These are phyloP conservation scores for Limnodromus scolopaceus DNA, from an alignment of 2,797 vertebrate genomes.

Conservation along the genomic window DNA sequence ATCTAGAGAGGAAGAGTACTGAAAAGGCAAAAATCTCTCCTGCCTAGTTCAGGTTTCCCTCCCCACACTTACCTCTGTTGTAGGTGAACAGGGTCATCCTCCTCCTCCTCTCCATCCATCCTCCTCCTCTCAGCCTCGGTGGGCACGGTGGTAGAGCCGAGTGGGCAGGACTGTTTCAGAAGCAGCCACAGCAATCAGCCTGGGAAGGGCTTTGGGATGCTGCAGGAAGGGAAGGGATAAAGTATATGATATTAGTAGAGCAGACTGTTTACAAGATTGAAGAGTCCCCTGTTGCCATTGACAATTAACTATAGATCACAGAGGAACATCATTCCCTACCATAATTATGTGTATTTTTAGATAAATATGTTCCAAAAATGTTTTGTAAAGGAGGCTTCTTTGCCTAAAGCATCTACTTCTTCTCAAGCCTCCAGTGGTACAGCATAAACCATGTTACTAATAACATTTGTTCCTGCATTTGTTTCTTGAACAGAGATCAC, in stretches of 20 bases:
- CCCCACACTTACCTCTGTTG: background rate
- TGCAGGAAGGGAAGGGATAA: background rate
- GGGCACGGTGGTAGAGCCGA: background rate
- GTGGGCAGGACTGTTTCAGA: background rate
- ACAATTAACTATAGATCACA: conserved; percentile 8
- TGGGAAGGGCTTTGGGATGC: background rate
- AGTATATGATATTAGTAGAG: background rate
- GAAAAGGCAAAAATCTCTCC: background rate
- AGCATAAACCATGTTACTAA: background rate
- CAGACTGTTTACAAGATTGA: background rate
- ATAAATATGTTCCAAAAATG: background rate
- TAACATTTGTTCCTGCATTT: conserved; percentile 7
- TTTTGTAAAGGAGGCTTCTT: background rate
- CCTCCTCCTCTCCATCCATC: background rate
- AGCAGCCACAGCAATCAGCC: background rate
- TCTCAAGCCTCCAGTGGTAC: background rate
- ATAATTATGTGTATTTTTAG: background rate
- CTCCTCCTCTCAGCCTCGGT: background rate
- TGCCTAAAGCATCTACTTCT: conserved; percentile 13
- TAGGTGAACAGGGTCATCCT: background rate
- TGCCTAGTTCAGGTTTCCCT: background rate
- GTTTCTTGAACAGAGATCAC: background rate
- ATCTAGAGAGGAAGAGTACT: rapidly evolving
- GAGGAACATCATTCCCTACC: background rate
- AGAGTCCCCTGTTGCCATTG: background rate